Evolutionary conservation across 2,888 invertebrate genomes (phyloP), one percentile per base, ranked within the genome.

Genomic region (Octodonta nipae): DNA sequence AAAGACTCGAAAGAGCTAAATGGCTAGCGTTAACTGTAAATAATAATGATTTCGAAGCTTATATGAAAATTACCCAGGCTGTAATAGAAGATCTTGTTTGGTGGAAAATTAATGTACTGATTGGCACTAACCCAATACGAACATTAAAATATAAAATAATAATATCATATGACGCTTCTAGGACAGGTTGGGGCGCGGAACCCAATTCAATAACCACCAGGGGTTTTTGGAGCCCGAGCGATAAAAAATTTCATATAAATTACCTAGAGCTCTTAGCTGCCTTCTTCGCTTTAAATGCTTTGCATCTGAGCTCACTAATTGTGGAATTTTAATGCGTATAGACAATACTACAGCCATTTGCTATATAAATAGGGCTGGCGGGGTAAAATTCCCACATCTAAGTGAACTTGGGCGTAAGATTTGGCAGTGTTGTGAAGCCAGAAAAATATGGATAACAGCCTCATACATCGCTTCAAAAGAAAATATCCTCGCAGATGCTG

Each of bases 141-240:
- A 4, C 10, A 3, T 34, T 32, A 12, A 7, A n/a, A 4, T 35
- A 17, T 28, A 11, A 28, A 12, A 20, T 40, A 13, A 41, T 40
- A 27, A 40, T 43, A 24, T 40, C 28, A 24, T 31, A 36, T 11
- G 42, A 42, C 20, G 36, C 39, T 7, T 36, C 26, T 7, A 10
- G 28, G 17, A 35, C 41, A 1, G 45, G 50, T 4, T 49, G 43
- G 46, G 45, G 46, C 4, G 46, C 38, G n/a, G 26, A 26, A 11
- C 43, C 36, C 28, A 25, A 29, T 1, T 15, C 8, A 2, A 28
- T 37, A 10, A 36, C 15, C 13, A 32, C 40, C 6, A 32, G 36
- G 30, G 45, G 46, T n/a, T 44, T 37, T 26, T 49, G 48, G 46
- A 30, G 33, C 12, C 16, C 5, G 4, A 5, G 13, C 30, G 45